Evolutionary conservation across 2,888 invertebrate genomes (phyloP), one percentile per base, ranked within the genome.

Genomic region (Pachliopta kotzebuea): DNA sequence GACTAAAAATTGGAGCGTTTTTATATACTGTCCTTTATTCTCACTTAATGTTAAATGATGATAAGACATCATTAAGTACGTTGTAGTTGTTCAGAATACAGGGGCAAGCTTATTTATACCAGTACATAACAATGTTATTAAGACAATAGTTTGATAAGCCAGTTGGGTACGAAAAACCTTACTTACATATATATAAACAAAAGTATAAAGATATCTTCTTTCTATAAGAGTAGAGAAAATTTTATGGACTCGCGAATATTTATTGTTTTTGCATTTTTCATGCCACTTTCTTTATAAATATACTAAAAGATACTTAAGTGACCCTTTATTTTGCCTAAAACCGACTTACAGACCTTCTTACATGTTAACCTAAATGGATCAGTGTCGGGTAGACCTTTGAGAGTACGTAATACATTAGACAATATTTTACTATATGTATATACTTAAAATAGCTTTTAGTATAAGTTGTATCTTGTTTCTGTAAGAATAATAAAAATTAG

Each of bases 241-340:
- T n/a, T n/a, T 18, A 45, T n/a, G 6, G 8, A 45, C n/a, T 50
- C n/a, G 50, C 54, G 54, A 37, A 14, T 59, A 64, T 60, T 60
- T 56, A 59, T 49, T 59, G 59, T 60, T 60, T 56, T 64, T 50
- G 54, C 37, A 56, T 56, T 49, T 59, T 64, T 55, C 29, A 58
- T 60, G 55, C 63, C 14, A 20, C 50, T 64, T 60, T 64, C 31
- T 50, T 65, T 54, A 29, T 26, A 31, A 57, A 57, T 24, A 65
- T 61, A 58, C 50, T 55, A 24, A 56, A 65, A 62, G 65, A 61
- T 65, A 62, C 55, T 65, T 65, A 65, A 61, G 58, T 58, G 65
- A 65, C 65, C 62, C 62, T 65, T 65, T 57, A 61, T 61, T 65
- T 58, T 65, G 54, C 65, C 65, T 62, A 62, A 65, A 58, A 65